Evolutionary conservation across 2,797 vertebrate genomes (phyloP), one percentile per base, ranked within the genome.

Genomic region (Arctocebus calabarensis): DNA sequence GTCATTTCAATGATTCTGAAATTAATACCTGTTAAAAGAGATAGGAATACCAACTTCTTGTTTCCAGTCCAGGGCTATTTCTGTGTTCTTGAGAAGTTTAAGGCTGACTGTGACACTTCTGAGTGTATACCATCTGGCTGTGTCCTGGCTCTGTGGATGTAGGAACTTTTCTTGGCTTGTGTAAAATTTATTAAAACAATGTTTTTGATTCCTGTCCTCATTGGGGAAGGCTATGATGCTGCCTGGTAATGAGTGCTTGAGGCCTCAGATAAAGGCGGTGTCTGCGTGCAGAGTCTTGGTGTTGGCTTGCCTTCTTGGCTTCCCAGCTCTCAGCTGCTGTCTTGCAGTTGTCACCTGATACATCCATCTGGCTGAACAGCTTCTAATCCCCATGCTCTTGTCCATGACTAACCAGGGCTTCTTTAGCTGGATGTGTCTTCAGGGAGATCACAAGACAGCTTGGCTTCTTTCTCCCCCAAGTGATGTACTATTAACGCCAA

Each of bases 401-500:
- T 78, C 84, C 2, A 0, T 96, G 95, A 93, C 88, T 84, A 71
- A 93, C 77, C 74, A 89, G 82, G 3, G 5, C 48, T 85, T 66
- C 73, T 88, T 87, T 85, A 27, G 52, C 70, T 94, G 94, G 84
- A 79, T 96, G 78, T 61, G 66, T 64, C 66, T 88, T 77, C 40
- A 40, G 84, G n/a, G 55, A 55, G 55, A 55, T 95, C 95, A 93
- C 93, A 95, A 93, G 90, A 73, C 45, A 62, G 79, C 75, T 82
- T 93, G 97, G 68, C 96, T 34, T 32, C 68, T 57, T 74, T 64
- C 68, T 79, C 70, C 9, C 64, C 68, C 37, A 2, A 71, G 88
- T 75, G n/a, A 70, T 19, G 66, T 13, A 10, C n/a, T 90, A 22
- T 68, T 61, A 29, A 43, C 12, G 73, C 62, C 95, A 96, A 25